Evolutionary conservation across 2,888 invertebrate genomes (phyloP), one percentile per base, ranked within the genome.

Genomic region (Cantharis rustica): DNA sequence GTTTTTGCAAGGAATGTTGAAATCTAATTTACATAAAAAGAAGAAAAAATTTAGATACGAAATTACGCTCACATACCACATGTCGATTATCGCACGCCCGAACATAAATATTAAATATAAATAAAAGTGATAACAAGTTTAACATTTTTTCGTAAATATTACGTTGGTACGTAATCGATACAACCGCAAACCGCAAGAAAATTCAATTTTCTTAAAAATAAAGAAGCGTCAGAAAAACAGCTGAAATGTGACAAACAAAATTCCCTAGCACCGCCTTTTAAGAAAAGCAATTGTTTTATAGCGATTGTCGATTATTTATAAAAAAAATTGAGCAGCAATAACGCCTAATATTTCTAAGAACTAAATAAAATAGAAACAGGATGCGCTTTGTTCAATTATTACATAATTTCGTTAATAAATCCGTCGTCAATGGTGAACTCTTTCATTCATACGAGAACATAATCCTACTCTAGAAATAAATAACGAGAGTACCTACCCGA

Each of bases 351-450:
- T 20, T 66, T 66, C 64, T 23, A 66, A 66, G 64, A 66, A 66
- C 9, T n/a, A 9, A 66, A 66, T 20, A 66, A 16, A 66, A 63
- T 10, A 17, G 61, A 47, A 72, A 72, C 72, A 66, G 68, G 68
- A 72, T 66, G 72, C 31, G 72, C 15, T 27, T 62, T 26, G 11
- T 68, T 16, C 27, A 70, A 75, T 75, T 74, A 75, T 75, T 75
- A 72, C 62, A 63, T 75, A 75, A 75, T 31, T 61, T 61, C 63
- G 63, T 72, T 75, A 66, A 15, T 47, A 47, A 47, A 47, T 47
- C 27, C 20, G 11, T 64, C 13, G 17, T 66, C n/a, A 66, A 66
- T 66, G 64, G 64, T 66, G 23, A 70, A 64, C 27, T 69, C 27
- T 47, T 64, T 74, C 69, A 73, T 73, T 73, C 74, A 74, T 69